Conservation (phyloP, 2,888 invertebrate species). For the Tupiocoris notatus region DNA sequence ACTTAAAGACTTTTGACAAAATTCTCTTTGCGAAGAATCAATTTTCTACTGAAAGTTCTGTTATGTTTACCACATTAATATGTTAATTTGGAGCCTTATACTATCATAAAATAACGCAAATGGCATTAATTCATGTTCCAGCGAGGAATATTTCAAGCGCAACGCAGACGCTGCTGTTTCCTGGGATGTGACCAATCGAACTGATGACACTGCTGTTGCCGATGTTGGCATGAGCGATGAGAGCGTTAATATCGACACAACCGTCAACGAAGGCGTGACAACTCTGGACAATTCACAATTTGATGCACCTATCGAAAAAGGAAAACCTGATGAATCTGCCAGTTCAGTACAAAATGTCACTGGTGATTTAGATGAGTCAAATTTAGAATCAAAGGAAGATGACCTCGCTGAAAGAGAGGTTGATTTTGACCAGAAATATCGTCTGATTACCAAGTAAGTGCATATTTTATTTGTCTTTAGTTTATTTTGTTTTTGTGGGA, state of each 20-base stretch:
- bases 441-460: constrained; percentile 46
- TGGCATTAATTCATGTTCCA: constrained; percentile 51
- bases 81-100: too few relatives aligned
- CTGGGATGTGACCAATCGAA: constrained; percentile 59
- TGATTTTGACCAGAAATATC: constrained; percentile 40
- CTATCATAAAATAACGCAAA: too few relatives aligned
- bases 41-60: too few relatives aligned
- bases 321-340: constrained; percentile 51
- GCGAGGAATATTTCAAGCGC: constrained; percentile 62
- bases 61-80: too few relatives aligned
- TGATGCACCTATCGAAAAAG: constrained; percentile 54
- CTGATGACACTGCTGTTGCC: constrained; percentile 43
- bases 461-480: not conserved
- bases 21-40: too few relatives aligned
- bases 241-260: not conserved
- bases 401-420: constrained; percentile 36
- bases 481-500: too few relatives aligned
- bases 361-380: constrained; percentile 50
- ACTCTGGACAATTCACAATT: constrained; percentile 52
- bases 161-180: constrained; percentile 60
- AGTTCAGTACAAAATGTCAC: constrained; percentile 47
- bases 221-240: constrained; percentile 9
- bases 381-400: constrained; percentile 36
- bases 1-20: too few relatives aligned
- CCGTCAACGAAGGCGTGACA: not conserved